Conservation (phyloP, 2,113 vertebrate species). For the Rhipidura dahli region DNA sequence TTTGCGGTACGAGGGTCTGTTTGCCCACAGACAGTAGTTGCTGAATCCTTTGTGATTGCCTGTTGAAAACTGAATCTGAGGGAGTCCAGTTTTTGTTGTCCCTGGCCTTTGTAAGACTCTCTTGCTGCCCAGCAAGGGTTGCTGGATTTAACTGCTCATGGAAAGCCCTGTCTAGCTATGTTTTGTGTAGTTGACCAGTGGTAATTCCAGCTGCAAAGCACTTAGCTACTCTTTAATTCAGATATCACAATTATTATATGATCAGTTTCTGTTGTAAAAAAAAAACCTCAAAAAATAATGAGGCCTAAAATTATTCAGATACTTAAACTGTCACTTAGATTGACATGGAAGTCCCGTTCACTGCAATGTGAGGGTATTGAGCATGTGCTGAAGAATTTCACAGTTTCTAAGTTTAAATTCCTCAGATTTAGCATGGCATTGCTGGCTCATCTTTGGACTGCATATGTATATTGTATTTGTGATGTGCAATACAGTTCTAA, state of each 20-base stretch:
- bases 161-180: not conserved
- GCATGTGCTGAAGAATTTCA: not conserved
- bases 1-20: too few relatives aligned
- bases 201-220: not conserved
- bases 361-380: not conserved
- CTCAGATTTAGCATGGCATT: not conserved
- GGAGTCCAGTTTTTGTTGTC: not conserved
- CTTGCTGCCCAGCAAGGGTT: not conserved
- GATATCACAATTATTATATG: not conserved
- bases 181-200: not conserved
- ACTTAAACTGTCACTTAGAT: not conserved
- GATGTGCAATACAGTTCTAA: not conserved
- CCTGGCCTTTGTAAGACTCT: not conserved
- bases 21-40: too few relatives aligned
- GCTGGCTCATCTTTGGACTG: not conserved
- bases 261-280: not conserved
- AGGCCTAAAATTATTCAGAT: not conserved
- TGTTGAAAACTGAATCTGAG: not conserved
- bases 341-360: not conserved
- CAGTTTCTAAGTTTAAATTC: not conserved
- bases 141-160: not conserved
- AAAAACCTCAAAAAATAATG: not conserved
- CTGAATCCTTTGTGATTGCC: not conserved
- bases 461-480: not conserved
- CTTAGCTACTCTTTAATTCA: not conserved